Evolutionary conservation across 35 echinoderm and acorn worm genomes (phyloP).

Genomic region (Diadema setosum): DNA sequence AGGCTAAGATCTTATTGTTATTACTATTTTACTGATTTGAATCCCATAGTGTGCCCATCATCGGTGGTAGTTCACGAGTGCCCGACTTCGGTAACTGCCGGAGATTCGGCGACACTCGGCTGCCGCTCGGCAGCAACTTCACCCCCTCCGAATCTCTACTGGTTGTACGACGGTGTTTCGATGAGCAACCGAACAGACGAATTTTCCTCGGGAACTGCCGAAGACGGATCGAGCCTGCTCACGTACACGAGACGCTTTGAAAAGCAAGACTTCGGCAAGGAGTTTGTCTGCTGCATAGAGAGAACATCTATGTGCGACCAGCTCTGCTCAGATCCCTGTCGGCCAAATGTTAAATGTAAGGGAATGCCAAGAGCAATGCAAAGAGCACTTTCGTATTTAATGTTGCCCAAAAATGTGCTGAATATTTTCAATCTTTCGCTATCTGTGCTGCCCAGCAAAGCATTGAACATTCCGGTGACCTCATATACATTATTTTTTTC

Average conservation of each 20-base stretch:
- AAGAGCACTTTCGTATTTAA: no score
- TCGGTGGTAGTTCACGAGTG: background rate
- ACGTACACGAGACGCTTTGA: background rate
- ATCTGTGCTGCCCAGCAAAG: no score
- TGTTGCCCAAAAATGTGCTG: no score
- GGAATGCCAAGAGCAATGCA: no score
- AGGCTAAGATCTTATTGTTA: no score
- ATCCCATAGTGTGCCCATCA: background rate
- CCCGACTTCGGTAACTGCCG: background rate
- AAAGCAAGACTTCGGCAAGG: background rate
- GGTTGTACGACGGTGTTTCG: background rate
- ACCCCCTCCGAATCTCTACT: background rate
- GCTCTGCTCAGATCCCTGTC: background rate
- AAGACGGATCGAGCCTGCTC: background rate
- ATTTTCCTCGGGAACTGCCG: background rate
- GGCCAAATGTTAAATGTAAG: background rate
- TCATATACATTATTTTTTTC: no score
- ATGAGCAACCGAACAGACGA: background rate
- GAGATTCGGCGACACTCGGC: background rate
- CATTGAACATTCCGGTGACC: no score
- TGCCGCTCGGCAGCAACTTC: conserved; percentile 10
- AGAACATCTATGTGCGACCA: background rate
- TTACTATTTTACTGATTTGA: background rate
- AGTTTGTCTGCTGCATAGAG: background rate
- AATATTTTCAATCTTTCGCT: no score